Conservation (phyloP, 2,113 vertebrate species). For the Symphodus melops region DNA sequence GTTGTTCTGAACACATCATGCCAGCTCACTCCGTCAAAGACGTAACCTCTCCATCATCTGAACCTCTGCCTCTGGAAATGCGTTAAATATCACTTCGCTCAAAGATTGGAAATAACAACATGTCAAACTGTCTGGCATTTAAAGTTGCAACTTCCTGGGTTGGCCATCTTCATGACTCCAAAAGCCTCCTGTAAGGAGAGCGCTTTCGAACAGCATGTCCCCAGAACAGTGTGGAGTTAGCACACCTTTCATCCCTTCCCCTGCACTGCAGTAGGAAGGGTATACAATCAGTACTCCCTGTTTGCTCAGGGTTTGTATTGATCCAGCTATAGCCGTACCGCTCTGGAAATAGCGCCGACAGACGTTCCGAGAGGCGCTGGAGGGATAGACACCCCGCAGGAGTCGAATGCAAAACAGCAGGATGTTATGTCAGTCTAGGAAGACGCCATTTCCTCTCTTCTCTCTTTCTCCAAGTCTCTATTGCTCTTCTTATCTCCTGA, state of each 20-base stretch:
- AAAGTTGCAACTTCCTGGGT: conserved; percentile 10
- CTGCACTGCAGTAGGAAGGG: conserved; percentile 63
- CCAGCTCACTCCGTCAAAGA: conserved; percentile 26
- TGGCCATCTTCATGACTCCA: not conserved
- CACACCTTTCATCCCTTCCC: conserved; percentile 38
- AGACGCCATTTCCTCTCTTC: conserved; percentile 11
- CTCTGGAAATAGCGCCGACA: conserved; percentile 78
- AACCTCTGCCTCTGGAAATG: not conserved
- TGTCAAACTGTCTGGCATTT: conserved; percentile 14
- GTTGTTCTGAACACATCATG: conserved; percentile 30
- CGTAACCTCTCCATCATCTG: conserved; percentile 40
- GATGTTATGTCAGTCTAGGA: conserved; percentile 48
- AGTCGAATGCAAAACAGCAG: conserved; percentile 37
- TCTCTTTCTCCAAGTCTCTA: not conserved
- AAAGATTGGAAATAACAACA: conserved; percentile 12
- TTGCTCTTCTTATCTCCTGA: conserved; percentile 30
- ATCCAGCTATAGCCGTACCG: conserved; percentile 62
- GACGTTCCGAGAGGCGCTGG: conserved; percentile 25
- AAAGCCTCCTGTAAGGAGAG: conserved; percentile 29
- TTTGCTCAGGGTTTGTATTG: conserved; percentile 71
- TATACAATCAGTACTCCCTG: conserved; percentile 41
- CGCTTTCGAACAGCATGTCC: conserved; percentile 45
- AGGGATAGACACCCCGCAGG: conserved; percentile 42
- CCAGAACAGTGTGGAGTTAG: conserved; percentile 50
- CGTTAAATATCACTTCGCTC: conserved; percentile 27